Percentiles rank a stretch among this genome's conserved stretches.
Conservation (phyloP, 1,140 invertebrate genomes). For the Papilio helenus region DNA sequence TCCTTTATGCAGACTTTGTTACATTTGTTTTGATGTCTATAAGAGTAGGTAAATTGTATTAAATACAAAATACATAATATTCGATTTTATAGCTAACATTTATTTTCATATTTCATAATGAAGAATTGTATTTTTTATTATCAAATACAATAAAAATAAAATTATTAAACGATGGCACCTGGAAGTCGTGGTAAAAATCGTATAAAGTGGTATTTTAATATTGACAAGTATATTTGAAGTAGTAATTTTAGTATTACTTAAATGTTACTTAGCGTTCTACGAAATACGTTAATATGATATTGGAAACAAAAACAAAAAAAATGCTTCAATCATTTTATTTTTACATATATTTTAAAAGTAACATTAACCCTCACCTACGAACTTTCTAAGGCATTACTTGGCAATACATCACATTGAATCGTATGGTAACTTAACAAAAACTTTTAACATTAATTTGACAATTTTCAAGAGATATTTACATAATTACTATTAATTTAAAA, state of each 20-base stretch:
- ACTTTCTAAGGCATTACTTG: conserved; percentile 43
- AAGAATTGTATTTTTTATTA: no score
- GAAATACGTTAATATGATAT: not conserved
- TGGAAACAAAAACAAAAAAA: not conserved
- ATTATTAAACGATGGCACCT: not conserved
- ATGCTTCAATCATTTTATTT: conserved; percentile 39
- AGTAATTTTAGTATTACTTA: not conserved
- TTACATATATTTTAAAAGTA: conserved; percentile 40
- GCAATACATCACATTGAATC: conserved; percentile 48
- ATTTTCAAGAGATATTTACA: conserved; percentile 8
- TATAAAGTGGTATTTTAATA: not conserved
- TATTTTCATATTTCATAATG: not conserved
- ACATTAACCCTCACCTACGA: conserved; percentile 24
- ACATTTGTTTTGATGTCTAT: not conserved
- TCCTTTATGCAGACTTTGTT: not conserved
- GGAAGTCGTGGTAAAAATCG: not conserved
- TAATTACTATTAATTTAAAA: conserved; percentile 25
- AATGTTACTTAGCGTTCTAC: not conserved
- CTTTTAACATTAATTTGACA: conserved; percentile 38
- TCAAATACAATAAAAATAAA: not conserved
- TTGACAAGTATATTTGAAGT: not conserved
- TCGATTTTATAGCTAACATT: not conserved
- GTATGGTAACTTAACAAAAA: conserved; percentile 59
- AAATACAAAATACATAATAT: not conserved
- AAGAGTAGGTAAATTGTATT: not conserved